These are phyloP conservation scores for Heterocephalus glaber DNA, from an alignment of 2,113 vertebrate species.

Conservation along the genomic window DNA sequence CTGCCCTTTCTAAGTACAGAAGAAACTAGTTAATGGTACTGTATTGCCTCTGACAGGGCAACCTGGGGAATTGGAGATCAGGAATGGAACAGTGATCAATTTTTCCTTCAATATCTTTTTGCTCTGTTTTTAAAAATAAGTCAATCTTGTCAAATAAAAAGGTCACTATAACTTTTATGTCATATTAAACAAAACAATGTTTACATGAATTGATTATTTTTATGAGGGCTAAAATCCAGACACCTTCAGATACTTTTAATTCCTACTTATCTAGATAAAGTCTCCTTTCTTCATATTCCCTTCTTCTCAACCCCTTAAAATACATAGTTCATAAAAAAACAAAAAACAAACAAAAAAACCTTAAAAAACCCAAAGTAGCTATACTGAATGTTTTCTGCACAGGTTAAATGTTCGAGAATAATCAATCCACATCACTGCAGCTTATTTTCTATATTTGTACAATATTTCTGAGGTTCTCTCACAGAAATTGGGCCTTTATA, in stretches of 20 bases:
- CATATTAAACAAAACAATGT: background rate
- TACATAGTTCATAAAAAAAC: background rate
- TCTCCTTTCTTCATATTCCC: background rate
- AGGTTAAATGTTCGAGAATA: slow-evolving; percentile 8
- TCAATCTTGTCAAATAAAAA: slow-evolving; percentile 34
- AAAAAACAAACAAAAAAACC: background rate
- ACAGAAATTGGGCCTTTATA: background rate
- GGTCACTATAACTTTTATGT: background rate
- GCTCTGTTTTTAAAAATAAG: slow-evolving; percentile 12
- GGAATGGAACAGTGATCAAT: background rate
- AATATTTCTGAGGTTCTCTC: background rate
- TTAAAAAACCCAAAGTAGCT: slow-evolving; percentile 9
- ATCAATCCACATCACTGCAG: background rate
- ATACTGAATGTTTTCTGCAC: background rate
- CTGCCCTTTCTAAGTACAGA: background rate
- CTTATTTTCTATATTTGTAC: background rate
- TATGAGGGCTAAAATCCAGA: slow-evolving; percentile 20
- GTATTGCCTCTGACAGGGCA: background rate
- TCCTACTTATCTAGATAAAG: background rate
- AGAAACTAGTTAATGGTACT: background rate
- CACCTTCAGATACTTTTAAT: background rate
- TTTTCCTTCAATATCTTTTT: background rate
- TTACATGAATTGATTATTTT: background rate
- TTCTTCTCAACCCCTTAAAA: background rate
- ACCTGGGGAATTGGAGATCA: background rate